phyloP scores from a whole-genome alignment of 2,888 invertebrate genomes.

The Leuctra nigra region DNA sequence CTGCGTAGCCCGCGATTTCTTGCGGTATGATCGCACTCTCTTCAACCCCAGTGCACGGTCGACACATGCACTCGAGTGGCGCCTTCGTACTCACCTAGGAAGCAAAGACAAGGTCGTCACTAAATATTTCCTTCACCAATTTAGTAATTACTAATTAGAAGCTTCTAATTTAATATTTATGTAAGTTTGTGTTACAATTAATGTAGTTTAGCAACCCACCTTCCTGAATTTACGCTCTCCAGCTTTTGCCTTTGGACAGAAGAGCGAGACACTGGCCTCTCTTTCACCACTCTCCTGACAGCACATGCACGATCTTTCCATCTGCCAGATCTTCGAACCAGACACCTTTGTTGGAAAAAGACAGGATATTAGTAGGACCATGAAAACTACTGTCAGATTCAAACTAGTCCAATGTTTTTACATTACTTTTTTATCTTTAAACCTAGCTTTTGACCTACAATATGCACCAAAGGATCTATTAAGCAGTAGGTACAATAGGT shows the following conservation, averaged over 20 bases:
- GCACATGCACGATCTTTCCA: conserved; percentile 92
- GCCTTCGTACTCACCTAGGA: conserved; percentile 83
- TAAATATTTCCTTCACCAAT: no score
- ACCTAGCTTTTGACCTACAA: no score
- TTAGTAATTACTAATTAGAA: background rate
- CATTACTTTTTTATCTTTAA: no score
- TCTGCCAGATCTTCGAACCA: conserved; percentile 93
- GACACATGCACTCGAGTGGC: conserved; percentile 89
- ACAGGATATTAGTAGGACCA: conserved; percentile 1
- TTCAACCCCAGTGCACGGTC: conserved; percentile 84
- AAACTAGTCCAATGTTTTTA: no score
- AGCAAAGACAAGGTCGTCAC: conserved; percentile 22
- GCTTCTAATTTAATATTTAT: background rate
- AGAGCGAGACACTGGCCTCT: conserved; percentile 80
- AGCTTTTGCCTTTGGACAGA: conserved; percentile 82
- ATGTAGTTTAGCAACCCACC: conserved; percentile 41
- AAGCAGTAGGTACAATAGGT: no score
- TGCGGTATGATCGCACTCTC: conserved; percentile 83
- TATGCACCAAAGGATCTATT: no score
- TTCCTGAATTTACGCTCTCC: conserved; percentile 81
- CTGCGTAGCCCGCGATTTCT: conserved; percentile 80
- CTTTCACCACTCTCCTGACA: conserved; percentile 91
- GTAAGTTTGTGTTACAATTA: background rate
- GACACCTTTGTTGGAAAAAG: conserved; percentile 74
- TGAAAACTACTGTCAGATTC: no score